Base-by-base conservation (phyloP, 1,140 invertebrate genomes). In the Pseudomyrmex sp. region DNA sequence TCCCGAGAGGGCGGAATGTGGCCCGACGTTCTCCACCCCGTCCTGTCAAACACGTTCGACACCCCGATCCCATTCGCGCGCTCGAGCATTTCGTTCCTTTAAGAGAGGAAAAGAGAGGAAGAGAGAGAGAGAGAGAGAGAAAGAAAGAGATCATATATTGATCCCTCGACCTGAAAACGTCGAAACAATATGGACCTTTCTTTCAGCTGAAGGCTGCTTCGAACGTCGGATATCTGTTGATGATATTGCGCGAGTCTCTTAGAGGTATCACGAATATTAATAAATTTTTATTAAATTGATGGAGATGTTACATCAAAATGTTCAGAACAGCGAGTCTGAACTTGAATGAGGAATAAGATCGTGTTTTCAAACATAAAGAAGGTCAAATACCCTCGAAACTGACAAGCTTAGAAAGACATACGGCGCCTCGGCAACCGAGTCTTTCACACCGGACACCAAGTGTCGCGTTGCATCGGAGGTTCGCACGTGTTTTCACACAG, bases 41-140 rank as follows among this genome's bases (percentile, higher is more conserved):
- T 79, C 69, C 83, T 91, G 88, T 83, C 89, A 89, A 91, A 90
- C 86, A 89, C 44, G 76, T 89, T 90, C 85, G 84, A 90, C 89
- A 82, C 86, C 68, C 79, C 58, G 35, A 70, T 74, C 73, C 54
- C 74, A 62, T 70, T 72, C 66, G 56, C 73, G 85, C 68, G 69
- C 50, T 82, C 76, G 23, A 18, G 10, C 76, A 76, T 75, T 70
- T 69, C 65, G 59, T 75, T 65, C n/a, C 54, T 77, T 69, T 23
- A 59, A 72, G 35, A 73, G 65, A 35, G 35, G 35, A 35, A 35
- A 7, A 35, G 35, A 7, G 35, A 7, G 0, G 5, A 35, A n/a
- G n/a, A 35, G 5, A 35, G 35, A 35, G 35, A 35, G 35, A 35
- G 5, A 35, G 26, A 5, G 5, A 35, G 0, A 35, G 0, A 35